Evolutionary conservation across 2,888 invertebrate species (phyloP), one percentile per base, ranked within the genome.

Genomic region (Amphipyra tragopoginis): DNA sequence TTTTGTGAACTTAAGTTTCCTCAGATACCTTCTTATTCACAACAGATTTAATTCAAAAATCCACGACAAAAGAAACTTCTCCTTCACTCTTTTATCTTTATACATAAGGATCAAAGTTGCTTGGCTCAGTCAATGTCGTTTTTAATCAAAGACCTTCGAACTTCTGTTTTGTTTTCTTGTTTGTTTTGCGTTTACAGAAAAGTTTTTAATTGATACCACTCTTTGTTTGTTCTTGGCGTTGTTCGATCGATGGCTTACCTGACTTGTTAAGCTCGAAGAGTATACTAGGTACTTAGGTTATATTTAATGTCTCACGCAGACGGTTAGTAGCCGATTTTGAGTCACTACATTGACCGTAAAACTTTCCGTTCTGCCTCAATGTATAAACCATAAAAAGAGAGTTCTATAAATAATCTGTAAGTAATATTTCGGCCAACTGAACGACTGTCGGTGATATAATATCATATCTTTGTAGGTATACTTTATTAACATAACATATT

Each of bases 161-260:
- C 80, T 85, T 84, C 78, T 83, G 83, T 85, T 84, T 83, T 88
- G 84, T 88, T 86, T 86, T 81, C 81, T 79, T 82, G 83, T 86
- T 87, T 86, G 85, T 82, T 85, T 81, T 77, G 73, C 79, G 81
- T 85, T 85, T 76, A 87, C 78, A 85, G 82, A 82, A 88, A 90
- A 90, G 86, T 90, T 90, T 88, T 86, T 88, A 90, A 90, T 90
- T 88, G 84, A 84, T 85, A 80, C 79, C 81, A 83, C 75, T 80
- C 76, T 79, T 81, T 75, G 81, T 82, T 86, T 83, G 82, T 83
- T 79, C 68, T 77, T 68, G 55, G 75, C 64, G 67, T 65, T 73
- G 52, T 44, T 52, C 60, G 65, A 79, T 76, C 72, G 74, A 81
- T 82, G 57, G 56, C 57, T 56, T 73, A 75, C 75, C 80, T 76